Evolutionary conservation across 2,797 vertebrate genomes (phyloP).

Genomic region (Phylloscopus collybita): DNA sequence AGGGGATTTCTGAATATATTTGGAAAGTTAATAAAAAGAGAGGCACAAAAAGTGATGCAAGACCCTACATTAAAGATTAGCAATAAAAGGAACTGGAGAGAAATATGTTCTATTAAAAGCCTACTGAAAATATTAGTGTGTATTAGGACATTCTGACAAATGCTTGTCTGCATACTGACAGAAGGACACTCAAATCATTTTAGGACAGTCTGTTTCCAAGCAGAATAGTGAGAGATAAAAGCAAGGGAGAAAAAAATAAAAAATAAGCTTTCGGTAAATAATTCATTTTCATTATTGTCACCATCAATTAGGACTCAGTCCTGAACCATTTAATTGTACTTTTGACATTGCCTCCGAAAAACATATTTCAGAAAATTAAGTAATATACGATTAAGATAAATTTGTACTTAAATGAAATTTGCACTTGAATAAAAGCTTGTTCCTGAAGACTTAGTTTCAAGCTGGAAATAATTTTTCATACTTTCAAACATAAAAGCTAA

Average conservation of each 20-base stretch:
- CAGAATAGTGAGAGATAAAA: slow-evolving; percentile 20
- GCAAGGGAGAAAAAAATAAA: background rate
- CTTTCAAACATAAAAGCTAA: slow-evolving; percentile 38
- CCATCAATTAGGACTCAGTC: slow-evolving; percentile 25
- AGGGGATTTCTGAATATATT: slow-evolving; percentile 40
- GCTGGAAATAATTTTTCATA: slow-evolving; percentile 11
- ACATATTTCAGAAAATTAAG: slow-evolving; percentile 19
- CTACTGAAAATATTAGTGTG: slow-evolving; percentile 22
- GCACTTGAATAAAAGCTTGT: background rate
- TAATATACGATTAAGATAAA: background rate
- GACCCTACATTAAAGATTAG: slow-evolving; percentile 34
- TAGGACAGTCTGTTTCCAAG: slow-evolving; percentile 37
- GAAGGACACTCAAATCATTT: background rate
- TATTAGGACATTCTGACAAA: slow-evolving; percentile 21
- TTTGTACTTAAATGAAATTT: background rate
- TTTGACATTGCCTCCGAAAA: slow-evolving; percentile 29
- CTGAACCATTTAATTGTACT: slow-evolving; percentile 8
- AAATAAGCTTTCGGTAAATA: background rate
- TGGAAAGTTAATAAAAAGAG: slow-evolving; percentile 33
- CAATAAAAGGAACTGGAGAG: slow-evolving; percentile 4
- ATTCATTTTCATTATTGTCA: slow-evolving; percentile 33
- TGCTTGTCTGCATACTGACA: slow-evolving; percentile 32
- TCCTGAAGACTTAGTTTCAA: slow-evolving; percentile 8
- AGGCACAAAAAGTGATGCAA: slow-evolving; percentile 37
- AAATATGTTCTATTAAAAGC: slow-evolving; percentile 24